A percentile compares a stretch with the other conserved stretches of the same genome.
These are phyloP conservation scores for Chloroceryle inda DNA, from an alignment of 2,797 vertebrate species.

Conservation along the genomic window DNA sequence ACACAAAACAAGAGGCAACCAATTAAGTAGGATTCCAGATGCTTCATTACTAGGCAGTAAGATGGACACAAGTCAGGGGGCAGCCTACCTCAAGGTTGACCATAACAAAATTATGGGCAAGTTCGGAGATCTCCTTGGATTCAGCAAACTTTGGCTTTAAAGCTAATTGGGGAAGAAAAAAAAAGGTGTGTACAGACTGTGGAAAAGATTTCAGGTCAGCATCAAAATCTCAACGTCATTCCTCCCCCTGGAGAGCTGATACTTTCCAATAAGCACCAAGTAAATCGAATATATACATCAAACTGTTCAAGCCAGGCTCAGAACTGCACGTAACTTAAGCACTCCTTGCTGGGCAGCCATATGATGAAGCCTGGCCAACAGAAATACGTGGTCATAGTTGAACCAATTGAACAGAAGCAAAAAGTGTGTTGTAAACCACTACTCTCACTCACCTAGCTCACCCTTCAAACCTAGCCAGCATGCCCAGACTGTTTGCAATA, in stretches of 20 bases:
- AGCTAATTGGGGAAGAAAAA: constrained; percentile 75
- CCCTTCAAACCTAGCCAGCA: neutral
- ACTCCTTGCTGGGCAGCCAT: neutral
- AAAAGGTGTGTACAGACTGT: neutral
- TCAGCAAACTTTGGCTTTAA: constrained; percentile 98
- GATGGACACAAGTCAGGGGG: neutral
- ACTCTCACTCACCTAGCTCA: neutral
- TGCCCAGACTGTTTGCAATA: neutral
- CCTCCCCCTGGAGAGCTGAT: neutral
- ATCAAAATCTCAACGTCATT: neutral
- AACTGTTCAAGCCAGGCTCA: neutral
- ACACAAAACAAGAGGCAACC: neutral
- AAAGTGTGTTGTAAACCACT: neutral
- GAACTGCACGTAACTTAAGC: neutral
- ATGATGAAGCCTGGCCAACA: neutral
- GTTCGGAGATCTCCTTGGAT: constrained; percentile 96
- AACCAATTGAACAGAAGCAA: neutral
- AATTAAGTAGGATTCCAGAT: neutral
- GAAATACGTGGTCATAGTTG: rapidly evolving
- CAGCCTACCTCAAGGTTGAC: constrained; percentile 94
- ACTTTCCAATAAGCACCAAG: neutral
- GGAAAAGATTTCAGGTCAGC: neutral
- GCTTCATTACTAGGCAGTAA: neutral
- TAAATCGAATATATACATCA: neutral
- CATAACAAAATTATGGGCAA: constrained; percentile 98